Percentiles rank a stretch among this genome's conserved stretches.
These are phyloP conservation scores for Halesus radiatus DNA, from an alignment of 1,140 invertebrate species.

Conservation along the genomic window DNA sequence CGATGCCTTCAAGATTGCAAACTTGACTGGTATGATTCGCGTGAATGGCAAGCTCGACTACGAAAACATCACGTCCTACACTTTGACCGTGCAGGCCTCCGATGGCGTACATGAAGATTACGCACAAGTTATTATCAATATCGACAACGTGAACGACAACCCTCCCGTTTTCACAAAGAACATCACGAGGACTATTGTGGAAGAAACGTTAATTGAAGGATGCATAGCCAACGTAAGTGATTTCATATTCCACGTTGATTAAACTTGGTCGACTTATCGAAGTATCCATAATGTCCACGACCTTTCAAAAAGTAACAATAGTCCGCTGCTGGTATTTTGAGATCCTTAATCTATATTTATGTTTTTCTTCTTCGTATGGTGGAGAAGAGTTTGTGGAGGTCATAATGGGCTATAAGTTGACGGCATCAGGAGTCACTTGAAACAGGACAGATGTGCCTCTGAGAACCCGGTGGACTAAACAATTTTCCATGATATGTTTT, in stretches of 20 bases:
- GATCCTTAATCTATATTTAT: too few species aligned
- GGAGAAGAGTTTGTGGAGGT: too few species aligned
- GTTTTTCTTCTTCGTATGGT: too few species aligned
- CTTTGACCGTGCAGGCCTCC: constrained; percentile 81
- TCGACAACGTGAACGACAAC: constrained; percentile 89
- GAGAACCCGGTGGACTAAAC: too few species aligned
- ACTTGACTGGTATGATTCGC: constrained; percentile 83
- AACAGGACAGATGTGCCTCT: too few species aligned
- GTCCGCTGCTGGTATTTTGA: too few species aligned
- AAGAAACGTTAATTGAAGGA: constrained; percentile 75
- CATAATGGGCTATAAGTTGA: too few species aligned
- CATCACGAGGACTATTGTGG: constrained; percentile 78
- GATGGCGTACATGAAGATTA: constrained; percentile 84
- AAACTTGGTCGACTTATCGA: too few species aligned
- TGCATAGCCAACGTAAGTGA: constrained; percentile 74
- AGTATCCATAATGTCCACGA: too few species aligned
- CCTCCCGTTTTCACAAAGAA: constrained; percentile 81
- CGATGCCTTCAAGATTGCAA: constrained; percentile 84
- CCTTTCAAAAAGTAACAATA: too few species aligned
- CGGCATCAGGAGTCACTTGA: too few species aligned
- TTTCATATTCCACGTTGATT: background rate
- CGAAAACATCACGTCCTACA: constrained; percentile 85
- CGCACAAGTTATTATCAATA: constrained; percentile 82
- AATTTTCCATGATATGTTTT: too few species aligned
- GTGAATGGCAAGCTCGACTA: constrained; percentile 86